Evolutionary conservation across 2,888 invertebrate genomes (phyloP), one percentile per base, ranked within the genome.

Genomic region (Tortrix viridana): DNA sequence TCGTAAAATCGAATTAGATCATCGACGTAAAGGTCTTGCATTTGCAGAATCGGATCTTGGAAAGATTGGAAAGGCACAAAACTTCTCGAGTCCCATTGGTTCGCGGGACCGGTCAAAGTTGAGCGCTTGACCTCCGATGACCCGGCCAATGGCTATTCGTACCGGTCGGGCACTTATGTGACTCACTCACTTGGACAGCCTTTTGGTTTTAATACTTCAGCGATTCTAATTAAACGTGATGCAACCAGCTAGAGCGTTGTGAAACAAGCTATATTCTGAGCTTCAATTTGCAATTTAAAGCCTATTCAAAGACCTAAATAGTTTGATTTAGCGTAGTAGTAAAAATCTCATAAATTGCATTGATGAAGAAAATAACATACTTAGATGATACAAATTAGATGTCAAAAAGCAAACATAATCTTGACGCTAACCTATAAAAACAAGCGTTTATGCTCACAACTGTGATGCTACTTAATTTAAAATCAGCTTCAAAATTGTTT

Each of bases 91-190:
- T 76, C 74, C 74, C 73, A 75, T 74, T 74, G 69, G 72, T 71
- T 70, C 74, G 74, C 71, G 59, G 71, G 72, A 73, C 70, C 80
- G 86, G 89, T 87, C 87, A 85, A 84, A 88, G 88, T 88, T 86
- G 84, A 87, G 77, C 76, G 76, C 50, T 75, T 88, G 89, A 89
- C 82, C 89, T 79, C 79, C n/a, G 60, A 66, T 89, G 86, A 89
- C 85, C 89, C 83, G 84, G 77, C 78, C 73, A 77, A 76, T 79
- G 74, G 65, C 64, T 59, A 63, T 57, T 63, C 41, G 63, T 63
- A 54, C 63, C 71, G 68, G 50, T 67, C 69, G 60, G 68, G 69
- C 71, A 72, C 71, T 77, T 74, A 81, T 78, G 80, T 81, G 78
- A 80, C 77, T 75, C 71, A 74, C 75, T 80, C 47, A 47, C 62